Conservation (phyloP, 1,140 invertebrate species). For the Ericerus pela region DNA sequence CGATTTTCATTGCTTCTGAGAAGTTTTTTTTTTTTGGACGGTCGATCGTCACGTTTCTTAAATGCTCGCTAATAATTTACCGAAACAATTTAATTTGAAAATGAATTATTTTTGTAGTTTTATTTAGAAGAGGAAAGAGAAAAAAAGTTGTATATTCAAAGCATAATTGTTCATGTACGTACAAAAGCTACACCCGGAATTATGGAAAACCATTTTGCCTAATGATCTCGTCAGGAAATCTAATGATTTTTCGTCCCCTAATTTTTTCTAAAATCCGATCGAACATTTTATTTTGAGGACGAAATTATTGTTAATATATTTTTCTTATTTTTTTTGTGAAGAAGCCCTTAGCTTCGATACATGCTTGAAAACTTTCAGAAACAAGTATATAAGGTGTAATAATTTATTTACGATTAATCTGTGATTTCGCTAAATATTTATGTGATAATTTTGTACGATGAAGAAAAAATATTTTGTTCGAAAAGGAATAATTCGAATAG, state of each 20-base stretch:
- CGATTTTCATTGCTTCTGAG: not conserved
- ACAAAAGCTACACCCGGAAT: not conserved
- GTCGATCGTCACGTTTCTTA: not conserved
- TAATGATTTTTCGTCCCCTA: not conserved
- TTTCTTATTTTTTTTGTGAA: conserved; percentile 2
- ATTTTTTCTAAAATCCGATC: not conserved
- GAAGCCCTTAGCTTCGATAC: not conserved
- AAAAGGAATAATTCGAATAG: no score
- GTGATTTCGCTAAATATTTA: not conserved
- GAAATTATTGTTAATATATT: not conserved
- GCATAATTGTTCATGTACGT: conserved; percentile 4
- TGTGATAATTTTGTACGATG: not conserved
- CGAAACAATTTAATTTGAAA: not conserved
- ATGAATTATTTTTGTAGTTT: not conserved
- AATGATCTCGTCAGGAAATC: not conserved
- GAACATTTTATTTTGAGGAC: not conserved
- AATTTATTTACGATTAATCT: not conserved
- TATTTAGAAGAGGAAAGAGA: not conserved
- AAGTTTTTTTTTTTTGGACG: not conserved
- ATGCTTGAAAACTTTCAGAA: conserved; percentile 7
- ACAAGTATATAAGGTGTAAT: not conserved
- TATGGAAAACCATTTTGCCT: not conserved
- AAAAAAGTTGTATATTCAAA: not conserved
- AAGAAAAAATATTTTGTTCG: no score
- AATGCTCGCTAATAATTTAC: conserved; percentile 4